Evolutionary conservation across 92 coral and sea anemone genomes (phyloP).

Genomic region (Paragorgia papillata): DNA sequence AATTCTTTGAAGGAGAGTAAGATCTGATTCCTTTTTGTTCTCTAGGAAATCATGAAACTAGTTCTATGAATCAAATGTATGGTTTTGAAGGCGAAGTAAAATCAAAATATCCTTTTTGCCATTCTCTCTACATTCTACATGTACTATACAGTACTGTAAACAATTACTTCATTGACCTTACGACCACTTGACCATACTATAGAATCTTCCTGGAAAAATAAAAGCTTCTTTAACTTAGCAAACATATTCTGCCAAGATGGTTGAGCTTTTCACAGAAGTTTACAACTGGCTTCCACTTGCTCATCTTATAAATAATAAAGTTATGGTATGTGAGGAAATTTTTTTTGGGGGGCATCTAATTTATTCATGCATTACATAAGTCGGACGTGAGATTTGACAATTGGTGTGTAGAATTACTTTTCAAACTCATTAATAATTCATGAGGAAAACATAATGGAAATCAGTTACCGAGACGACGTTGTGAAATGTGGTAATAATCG

Average conservation of each 20-base stretch:
- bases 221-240: conserved; percentile 54
- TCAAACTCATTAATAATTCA: too few species aligned
- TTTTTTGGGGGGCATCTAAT: neutral
- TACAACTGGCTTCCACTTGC: conserved; percentile 98
- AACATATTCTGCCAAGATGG: conserved; percentile 92
- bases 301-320: conserved; percentile 85
- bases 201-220: too few species aligned
- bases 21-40: conserved; percentile 18
- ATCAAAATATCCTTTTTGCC: conserved; percentile 90
- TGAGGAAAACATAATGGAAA: too few species aligned
- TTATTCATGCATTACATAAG: too few species aligned
- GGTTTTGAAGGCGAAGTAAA: conserved; percentile 99
- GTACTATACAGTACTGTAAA: neutral
- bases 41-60: conserved; percentile 92
- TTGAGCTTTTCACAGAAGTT: conserved; percentile 93
- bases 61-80: conserved; percentile 99
- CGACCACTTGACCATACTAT: too few species aligned
- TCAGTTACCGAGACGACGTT: too few species aligned
- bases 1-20: too few species aligned
- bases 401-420: too few species aligned
- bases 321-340: conserved; percentile 62
- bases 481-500: too few species aligned
- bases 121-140: neutral
- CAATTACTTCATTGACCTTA: too few species aligned
- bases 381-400: too few species aligned